Base-by-base conservation (phyloP, 2,888 invertebrate genomes). In the Dicyrtoma fusca region DNA sequence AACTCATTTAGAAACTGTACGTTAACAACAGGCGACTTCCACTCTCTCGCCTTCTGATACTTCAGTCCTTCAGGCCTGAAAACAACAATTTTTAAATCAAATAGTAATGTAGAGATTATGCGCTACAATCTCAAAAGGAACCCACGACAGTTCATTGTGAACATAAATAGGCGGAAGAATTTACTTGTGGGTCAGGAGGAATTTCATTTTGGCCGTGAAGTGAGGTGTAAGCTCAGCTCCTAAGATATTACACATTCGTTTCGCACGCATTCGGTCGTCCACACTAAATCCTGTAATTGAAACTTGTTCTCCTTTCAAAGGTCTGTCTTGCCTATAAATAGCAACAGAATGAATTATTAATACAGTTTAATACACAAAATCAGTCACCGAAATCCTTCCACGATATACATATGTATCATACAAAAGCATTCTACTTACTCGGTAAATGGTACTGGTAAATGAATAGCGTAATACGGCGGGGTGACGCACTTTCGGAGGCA, bases 1-100 rank as follows among this genome's bases (percentile, higher is more conserved):
- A 97, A 87, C 83, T 97, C 97, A 45, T 92, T 94, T 76, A 98
- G 85, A 97, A 97, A 97, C 79, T 92, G 90, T 0, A 93, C 91
- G 82, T 95, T 97, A 0, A 98, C 96, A 1, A 94, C 90, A 0
- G 94, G 93, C 49, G 92, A 91, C 81, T 90, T 90, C 94, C 95
- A 96, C 83, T 97, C 95, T 63, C 92, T 88, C 0, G 98, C 97
- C 80, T 92, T 92, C 75, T 89, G 87, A 84, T 90, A 94, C 84
- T 98, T 98, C 77, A 87, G 87, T 23, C 96, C 96, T 76, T 95
- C 94, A 0, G 91, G 89, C 78, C 93, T 93, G 81, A 49, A 80
- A 69, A 66, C 34, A 47, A 17, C 55, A 34, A 34, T 5, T n/a
- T 66, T 25, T 69, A 66, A 34, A 74, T n/a, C 55, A 25, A 65